Evolutionary conservation across 2,888 invertebrate species (phyloP).

Genomic region (Nephrotoma appendiculata): DNA sequence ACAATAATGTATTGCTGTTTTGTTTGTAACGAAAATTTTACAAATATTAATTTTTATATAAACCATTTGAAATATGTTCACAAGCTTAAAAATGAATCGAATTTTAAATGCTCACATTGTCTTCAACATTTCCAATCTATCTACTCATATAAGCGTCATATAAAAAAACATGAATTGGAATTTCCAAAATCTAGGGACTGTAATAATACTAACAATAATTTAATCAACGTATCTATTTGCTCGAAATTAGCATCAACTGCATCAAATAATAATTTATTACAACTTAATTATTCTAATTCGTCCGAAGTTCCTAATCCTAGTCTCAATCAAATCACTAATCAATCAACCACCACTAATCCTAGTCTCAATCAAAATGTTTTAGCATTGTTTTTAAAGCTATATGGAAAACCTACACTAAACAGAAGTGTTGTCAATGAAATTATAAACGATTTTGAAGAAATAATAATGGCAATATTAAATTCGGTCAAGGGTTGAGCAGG

Average conservation of each 20-base stretch:
- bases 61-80: not conserved
- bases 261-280: not conserved
- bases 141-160: not conserved
- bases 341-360: not conserved
- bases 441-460: not conserved
- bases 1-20: not conserved
- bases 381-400: not conserved
- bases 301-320: not conserved
- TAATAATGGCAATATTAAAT: not conserved
- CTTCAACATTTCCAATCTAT: not conserved
- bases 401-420: not conserved
- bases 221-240: not conserved
- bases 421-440: not conserved
- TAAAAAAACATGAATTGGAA: not conserved
- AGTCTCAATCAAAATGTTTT: not conserved
- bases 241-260: not conserved
- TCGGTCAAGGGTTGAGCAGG: not conserved
- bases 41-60: not conserved
- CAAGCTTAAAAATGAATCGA: not conserved
- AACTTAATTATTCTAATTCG: not conserved
- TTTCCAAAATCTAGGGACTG: not conserved
- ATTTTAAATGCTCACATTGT: not conserved
- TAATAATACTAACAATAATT: not conserved
- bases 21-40: not conserved
- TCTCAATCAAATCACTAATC: not conserved